Percentiles rank a stretch among this genome's conserved stretches.
phyloP scores from a whole-genome alignment of 2,888 invertebrate genomes.

The Drosophila planitibia region DNA sequence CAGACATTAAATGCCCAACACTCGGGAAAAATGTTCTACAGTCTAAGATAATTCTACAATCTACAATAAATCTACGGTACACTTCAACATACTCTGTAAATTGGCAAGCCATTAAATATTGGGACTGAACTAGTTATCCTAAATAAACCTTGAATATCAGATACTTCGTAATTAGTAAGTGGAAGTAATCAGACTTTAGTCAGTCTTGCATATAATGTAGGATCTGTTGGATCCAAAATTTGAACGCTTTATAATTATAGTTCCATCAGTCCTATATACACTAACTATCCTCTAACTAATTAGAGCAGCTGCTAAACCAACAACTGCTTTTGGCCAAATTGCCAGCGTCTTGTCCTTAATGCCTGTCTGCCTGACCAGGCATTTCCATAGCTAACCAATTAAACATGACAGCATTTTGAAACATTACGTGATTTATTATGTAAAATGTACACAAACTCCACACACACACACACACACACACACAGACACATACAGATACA shows the following conservation, averaged over 20 bases:
- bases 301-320: constrained; percentile 14
- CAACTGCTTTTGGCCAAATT: constrained; percentile 38
- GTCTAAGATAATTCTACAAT: background rate
- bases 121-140: background rate
- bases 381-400: constrained; percentile 68
- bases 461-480: background rate
- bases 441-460: constrained; percentile 47
- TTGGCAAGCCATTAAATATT: background rate
- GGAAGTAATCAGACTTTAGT: background rate
- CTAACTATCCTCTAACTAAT: background rate
- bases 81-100: background rate
- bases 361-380: constrained; percentile 41
- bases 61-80: background rate
- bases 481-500: constrained; percentile 15
- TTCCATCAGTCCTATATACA: background rate
- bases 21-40: background rate
- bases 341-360: constrained; percentile 58
- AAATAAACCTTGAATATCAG: background rate
- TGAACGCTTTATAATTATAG: no score
- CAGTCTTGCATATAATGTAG: background rate
- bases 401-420: constrained; percentile 80
- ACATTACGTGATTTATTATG: constrained; percentile 80
- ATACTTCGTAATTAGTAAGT: background rate
- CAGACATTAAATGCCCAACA: background rate
- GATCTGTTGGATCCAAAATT: background rate